Evolutionary conservation across 2,888 invertebrate genomes (phyloP), one percentile per base, ranked within the genome.

Genomic region (Watsonalla cultraria): DNA sequence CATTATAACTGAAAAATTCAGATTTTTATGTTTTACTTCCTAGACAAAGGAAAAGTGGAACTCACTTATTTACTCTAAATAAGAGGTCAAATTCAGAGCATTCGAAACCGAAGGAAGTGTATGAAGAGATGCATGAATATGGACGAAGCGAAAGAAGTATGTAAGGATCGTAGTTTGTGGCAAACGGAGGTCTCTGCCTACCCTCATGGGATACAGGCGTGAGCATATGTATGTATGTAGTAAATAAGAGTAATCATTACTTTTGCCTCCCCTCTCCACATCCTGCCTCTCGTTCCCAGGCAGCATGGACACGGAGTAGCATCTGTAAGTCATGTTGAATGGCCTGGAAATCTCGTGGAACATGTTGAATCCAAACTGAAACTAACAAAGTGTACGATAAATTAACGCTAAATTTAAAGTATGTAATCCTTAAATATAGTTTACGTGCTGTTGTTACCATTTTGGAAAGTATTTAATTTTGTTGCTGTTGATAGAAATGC

Each of bases 251-350:
- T 42, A 2, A 2, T 5, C 73, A 92, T 90, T 92, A 98, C 98
- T 98, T 94, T 99, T 99, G 66, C 98, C 98, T 70, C 99, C 98
- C 72, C 96, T 93, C 90, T 99, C 98, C 5, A 99, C 97, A 82
- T 98, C 98, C 72, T 96, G 95, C 54, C 98, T 92, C 75, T 98
- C 98, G 78, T 96, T 97, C 51, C 97, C 98, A 46, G 98, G 97
- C 52, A 98, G 86, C 98, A 99, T 98, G 8, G 97, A 97, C 0
- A 98, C 97, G 0, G 98, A 98, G 87, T 94, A 98, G 81, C 97
- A 98, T 87, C 94, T 93, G 81, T 98, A 99, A 47, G 95, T 95
- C 70, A 94, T 94, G 72, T 94, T 95, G 78, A 97, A 97, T 33
- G 94, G 95, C 57, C 96, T 92, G 46, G 95, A 94, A 57, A 94